Base-by-base conservation (phyloP, 2,797 vertebrate genomes). In the Poeciliopsis gracilis region DNA sequence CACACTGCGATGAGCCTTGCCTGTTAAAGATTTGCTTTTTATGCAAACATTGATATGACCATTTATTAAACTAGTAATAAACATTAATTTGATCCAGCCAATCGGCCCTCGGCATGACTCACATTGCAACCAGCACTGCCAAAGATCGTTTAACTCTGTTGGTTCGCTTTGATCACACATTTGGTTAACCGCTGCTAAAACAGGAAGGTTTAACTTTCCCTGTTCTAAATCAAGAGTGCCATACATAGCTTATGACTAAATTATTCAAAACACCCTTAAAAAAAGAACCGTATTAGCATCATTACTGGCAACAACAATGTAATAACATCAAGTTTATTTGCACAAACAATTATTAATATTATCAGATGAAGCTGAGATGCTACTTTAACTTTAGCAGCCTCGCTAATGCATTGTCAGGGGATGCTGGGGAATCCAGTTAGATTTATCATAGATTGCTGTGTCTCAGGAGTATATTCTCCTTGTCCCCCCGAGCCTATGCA, bases 401-500 rank as follows among this genome's bases (percentile, higher is more conserved):
- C 46, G 3, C n/a, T 83, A 78, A 72, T 63, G 51, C 84, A 70
- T 15, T 49, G 74, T 25, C 9, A 67, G 78, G 78, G 78, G 86
- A 90, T 84, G 82, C 84, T 63, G 51, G 78, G 84, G 79, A 88
- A 82, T 84, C 74, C 82, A 78, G 70, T 57, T 69, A 72, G 88
- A 91, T 91, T 88, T 91, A 84, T 89, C 75, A 77, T 89, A 82
- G 89, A 90, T 70, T 59, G 76, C 76, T 78, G 74, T 87, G 85
- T 88, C 76, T 59, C 78, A 81, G 70, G 87, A 92, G 87, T 53
- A 78, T 74, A 82, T 80, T 77, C 85, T 85, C 77, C 78, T 75
- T 87, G 84, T 93, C 88, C 82, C 87, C 82, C 86, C 83, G 84
- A 87, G 79, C 79, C 83, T 86, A 70, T 38, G 87, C 88, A 88